These are phyloP conservation scores for Pharmacophagus antenor DNA, from an alignment of 2,888 invertebrate species.

Conservation along the genomic window DNA sequence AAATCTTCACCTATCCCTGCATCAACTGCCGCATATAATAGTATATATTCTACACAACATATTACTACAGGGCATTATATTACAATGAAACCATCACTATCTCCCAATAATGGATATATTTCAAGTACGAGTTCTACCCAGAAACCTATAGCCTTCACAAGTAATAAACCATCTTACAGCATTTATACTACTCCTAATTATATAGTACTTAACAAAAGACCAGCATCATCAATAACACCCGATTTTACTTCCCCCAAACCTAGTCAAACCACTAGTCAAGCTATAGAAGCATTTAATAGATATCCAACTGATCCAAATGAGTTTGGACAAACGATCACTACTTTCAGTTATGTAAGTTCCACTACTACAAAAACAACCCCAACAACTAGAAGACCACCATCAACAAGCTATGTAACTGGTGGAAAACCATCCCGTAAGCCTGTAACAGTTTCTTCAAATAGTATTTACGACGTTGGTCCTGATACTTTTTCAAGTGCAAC, in stretches of 20 bases:
- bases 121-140: slow-evolving; percentile 38
- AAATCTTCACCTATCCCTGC: slow-evolving; percentile 64
- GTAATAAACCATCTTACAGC: slow-evolving; percentile 50
- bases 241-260: slow-evolving; percentile 61
- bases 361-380: slow-evolving; percentile 56
- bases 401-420: slow-evolving; percentile 73
- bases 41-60: slow-evolving; percentile 55
- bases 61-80: slow-evolving; percentile 68
- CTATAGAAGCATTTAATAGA: slow-evolving; percentile 68
- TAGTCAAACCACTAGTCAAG: slow-evolving; percentile 71
- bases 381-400: slow-evolving; percentile 62
- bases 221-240: slow-evolving; percentile 47
- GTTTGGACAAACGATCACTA: slow-evolving; percentile 64
- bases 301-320: slow-evolving; percentile 69
- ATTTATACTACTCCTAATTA: slow-evolving; percentile 59
- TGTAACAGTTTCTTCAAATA: slow-evolving; percentile 49
- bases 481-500: slow-evolving; percentile 74
- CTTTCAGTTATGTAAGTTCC: slow-evolving; percentile 65
- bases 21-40: slow-evolving; percentile 54
- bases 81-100: slow-evolving; percentile 63
- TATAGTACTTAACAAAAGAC: slow-evolving; percentile 51
- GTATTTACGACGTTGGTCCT: slow-evolving; percentile 54
- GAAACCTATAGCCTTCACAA: slow-evolving; percentile 44
- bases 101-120: slow-evolving; percentile 33
- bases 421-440: slow-evolving; percentile 76